Conservation (phyloP, 2,797 vertebrate species). For the Buceros bicornis region DNA sequence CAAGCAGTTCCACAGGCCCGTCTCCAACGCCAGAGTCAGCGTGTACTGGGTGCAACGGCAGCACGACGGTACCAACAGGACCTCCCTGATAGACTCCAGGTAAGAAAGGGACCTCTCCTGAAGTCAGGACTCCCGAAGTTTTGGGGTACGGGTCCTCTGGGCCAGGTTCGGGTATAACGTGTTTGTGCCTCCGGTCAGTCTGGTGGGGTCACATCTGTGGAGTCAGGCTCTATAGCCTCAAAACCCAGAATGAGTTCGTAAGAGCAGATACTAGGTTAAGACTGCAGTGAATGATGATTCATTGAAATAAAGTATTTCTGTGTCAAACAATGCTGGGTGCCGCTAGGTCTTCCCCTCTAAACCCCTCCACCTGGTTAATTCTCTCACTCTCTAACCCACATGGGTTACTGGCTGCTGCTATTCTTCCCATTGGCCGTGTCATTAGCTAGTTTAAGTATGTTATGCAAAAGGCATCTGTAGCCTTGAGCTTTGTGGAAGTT, state of each 20-base stretch:
- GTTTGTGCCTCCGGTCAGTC: background rate
- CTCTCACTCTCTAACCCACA: background rate
- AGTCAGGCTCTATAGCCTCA: background rate
- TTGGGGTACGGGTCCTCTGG: background rate
- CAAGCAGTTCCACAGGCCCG: constrained; percentile 80
- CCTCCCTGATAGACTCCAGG: constrained; percentile 93
- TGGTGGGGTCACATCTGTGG: background rate
- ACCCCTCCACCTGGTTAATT: background rate
- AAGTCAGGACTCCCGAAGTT: background rate
- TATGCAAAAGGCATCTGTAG: background rate
- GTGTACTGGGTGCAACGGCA: constrained; percentile 90
- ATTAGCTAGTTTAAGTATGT: background rate
- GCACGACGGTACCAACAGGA: constrained; percentile 88
- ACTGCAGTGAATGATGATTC: background rate
- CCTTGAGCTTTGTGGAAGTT: background rate
- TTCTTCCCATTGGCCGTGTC: background rate
- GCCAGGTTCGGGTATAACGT: accelerated
- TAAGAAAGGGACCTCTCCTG: constrained; percentile 58
- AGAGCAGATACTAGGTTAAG: background rate
- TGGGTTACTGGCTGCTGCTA: background rate
- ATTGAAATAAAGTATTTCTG: background rate
- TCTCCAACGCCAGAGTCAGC: constrained; percentile 90
- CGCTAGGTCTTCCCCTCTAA: background rate
- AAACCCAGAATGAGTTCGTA: background rate
- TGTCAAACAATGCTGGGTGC: accelerated